phyloP scores from a whole-genome alignment of 2,888 invertebrate genomes.

The Drosophila mayaguana region DNA sequence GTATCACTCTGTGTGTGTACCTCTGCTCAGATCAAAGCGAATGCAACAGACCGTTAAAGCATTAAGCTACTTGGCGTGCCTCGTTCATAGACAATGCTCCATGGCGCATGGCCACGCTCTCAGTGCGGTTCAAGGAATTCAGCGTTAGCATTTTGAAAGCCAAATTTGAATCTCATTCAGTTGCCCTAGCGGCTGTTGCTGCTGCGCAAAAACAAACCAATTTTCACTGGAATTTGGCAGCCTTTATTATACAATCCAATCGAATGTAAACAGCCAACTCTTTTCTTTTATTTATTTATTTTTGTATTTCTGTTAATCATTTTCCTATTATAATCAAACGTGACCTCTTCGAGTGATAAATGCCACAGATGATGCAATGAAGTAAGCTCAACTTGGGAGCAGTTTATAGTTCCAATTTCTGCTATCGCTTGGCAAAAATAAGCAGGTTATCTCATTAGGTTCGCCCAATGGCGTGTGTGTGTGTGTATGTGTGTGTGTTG shows the following conservation, averaged over 20 bases:
- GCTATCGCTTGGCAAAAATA: not conserved
- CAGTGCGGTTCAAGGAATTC: not conserved
- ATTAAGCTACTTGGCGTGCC: conserved; percentile 28
- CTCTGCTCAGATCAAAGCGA: conserved; percentile 60
- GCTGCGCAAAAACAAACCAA: not conserved
- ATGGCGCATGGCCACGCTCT: not conserved
- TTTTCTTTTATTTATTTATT: too few species aligned
- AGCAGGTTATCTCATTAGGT: conserved; percentile 9
- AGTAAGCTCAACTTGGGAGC: not conserved
- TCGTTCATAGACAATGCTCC: conserved; percentile 10
- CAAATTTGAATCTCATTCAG: not conserved
- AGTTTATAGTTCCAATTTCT: not conserved
- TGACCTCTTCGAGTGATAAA: not conserved
- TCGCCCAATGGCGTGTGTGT: not conserved
- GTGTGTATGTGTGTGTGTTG: not conserved
- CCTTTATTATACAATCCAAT: not conserved
- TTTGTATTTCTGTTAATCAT: not conserved
- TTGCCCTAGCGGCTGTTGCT: too few species aligned
- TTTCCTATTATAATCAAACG: not conserved
- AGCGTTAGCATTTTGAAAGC: not conserved
- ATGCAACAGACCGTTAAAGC: conserved; percentile 67
- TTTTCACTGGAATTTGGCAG: not conserved
- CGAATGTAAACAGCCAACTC: not conserved
- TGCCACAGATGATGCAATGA: not conserved
- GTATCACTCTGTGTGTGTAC: conserved; percentile 14